These are phyloP conservation scores for Leuciscus idus DNA, from an alignment of 2,113 vertebrate genomes.

Conservation along the genomic window DNA sequence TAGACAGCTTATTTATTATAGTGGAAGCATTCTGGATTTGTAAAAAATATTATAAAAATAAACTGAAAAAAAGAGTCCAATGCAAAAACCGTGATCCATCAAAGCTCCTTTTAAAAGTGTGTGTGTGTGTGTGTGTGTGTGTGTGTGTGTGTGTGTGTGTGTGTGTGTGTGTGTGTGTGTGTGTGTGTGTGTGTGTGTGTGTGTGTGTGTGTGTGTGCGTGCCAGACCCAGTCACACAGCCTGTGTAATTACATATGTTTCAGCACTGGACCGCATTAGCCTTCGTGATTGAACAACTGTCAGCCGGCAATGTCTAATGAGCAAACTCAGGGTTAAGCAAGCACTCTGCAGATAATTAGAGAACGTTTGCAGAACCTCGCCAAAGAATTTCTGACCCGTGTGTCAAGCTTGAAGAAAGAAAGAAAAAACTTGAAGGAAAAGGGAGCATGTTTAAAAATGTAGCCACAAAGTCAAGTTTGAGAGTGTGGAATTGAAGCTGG, in stretches of 20 bases:
- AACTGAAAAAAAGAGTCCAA: background rate
- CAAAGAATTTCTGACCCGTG: slow-evolving; percentile 27
- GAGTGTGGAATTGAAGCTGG: background rate
- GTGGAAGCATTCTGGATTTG: background rate
- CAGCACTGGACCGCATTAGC: slow-evolving; percentile 47
- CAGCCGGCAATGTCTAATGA: slow-evolving; percentile 55
- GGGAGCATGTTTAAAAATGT: slow-evolving; percentile 11
- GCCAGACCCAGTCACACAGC: slow-evolving; percentile 1
- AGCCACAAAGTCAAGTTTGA: background rate
- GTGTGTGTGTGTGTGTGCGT: background rate
- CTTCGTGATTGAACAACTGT: slow-evolving; percentile 56
- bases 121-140: background rate
- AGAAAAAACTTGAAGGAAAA: slow-evolving; percentile 43
- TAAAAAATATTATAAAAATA: background rate
- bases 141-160: background rate
- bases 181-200: background rate
- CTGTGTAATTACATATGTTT: slow-evolving; percentile 50
- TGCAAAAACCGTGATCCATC: background rate
- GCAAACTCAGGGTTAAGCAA: slow-evolving; percentile 59
- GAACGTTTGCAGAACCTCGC: slow-evolving; percentile 40
- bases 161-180: background rate
- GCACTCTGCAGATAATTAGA: slow-evolving; percentile 58
- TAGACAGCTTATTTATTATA: background rate
- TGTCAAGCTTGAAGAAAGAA: slow-evolving; percentile 21
- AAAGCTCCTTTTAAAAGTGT: background rate